Conservation (phyloP, 1,140 invertebrate genomes). For the Conus ventricosus region DNA sequence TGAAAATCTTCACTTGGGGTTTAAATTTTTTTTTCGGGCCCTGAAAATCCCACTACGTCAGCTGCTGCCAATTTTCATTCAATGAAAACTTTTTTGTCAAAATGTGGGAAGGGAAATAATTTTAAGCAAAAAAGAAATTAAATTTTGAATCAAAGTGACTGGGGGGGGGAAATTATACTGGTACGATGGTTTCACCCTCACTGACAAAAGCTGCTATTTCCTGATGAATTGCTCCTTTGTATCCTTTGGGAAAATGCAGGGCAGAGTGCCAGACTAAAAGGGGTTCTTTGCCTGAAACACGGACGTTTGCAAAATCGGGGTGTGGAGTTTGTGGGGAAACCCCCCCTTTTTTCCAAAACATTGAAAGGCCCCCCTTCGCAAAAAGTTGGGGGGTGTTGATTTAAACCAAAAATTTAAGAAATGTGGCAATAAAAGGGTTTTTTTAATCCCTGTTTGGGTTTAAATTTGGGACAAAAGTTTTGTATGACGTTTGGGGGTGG, state of each 20-base stretch:
- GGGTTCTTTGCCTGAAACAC: conserved; percentile 40
- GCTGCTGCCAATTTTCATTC: conserved; percentile 35
- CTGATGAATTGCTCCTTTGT: conserved; percentile 27
- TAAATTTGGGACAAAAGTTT: too few species aligned
- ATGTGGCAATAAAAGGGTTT: not conserved
- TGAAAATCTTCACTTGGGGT: not conserved
- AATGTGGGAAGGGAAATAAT: conserved; percentile 1
- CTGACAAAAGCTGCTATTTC: conserved; percentile 30
- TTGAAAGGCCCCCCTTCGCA: not conserved
- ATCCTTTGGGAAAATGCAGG: conserved; percentile 39
- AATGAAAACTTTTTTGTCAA: conserved; percentile 22
- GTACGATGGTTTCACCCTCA: conserved; percentile 3
- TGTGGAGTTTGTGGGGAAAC: conserved; percentile 43
- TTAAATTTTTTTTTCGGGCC: not conserved
- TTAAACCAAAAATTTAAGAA: too few species aligned
- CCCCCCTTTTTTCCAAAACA: conserved; percentile 37
- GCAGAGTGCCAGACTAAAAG: not conserved
- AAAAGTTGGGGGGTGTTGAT: too few species aligned
- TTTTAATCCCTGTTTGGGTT: too few species aligned
- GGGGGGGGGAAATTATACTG: conserved; percentile 17
- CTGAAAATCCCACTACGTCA: conserved; percentile 19
- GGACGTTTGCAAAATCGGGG: not conserved
- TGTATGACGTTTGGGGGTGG: not conserved
- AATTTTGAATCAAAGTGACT: not conserved
- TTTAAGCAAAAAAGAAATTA: not conserved